Conservation (phyloP, 2,113 vertebrate species). For the Laticauda colubrina region DNA sequence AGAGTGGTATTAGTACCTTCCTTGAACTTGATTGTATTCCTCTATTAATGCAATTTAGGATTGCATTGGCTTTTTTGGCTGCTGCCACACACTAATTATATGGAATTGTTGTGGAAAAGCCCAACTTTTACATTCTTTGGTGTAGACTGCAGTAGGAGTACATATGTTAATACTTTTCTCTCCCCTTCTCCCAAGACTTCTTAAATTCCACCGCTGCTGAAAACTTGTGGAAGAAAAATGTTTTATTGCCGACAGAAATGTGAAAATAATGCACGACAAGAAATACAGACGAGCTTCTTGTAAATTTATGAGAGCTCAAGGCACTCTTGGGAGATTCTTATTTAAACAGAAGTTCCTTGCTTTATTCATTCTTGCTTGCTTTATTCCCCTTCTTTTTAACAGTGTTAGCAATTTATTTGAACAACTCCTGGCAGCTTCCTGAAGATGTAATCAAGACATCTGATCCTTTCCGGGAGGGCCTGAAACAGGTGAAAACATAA, state of each 20-base stretch:
- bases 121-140: background rate
- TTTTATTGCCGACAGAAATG: background rate
- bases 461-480: conserved; percentile 72
- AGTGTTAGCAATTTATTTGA: conserved; percentile 84
- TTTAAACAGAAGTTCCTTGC: background rate
- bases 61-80: no score
- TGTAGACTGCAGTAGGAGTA: background rate
- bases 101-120: background rate
- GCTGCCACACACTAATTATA: no score
- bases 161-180: background rate
- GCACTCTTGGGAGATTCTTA: background rate
- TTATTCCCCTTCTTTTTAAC: conserved; percentile 15
- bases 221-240: background rate
- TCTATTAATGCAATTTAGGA: no score
- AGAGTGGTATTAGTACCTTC: no score
- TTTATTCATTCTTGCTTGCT: background rate
- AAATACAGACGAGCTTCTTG: background rate
- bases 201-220: background rate
- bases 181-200: background rate
- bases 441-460: conserved; percentile 80
- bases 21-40: no score
- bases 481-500: conserved; percentile 69
- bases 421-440: conserved; percentile 78
- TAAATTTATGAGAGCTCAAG: background rate
- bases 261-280: background rate